Conservation (phyloP, 2,797 vertebrate genomes). For the Argyrosomus regius region DNA sequence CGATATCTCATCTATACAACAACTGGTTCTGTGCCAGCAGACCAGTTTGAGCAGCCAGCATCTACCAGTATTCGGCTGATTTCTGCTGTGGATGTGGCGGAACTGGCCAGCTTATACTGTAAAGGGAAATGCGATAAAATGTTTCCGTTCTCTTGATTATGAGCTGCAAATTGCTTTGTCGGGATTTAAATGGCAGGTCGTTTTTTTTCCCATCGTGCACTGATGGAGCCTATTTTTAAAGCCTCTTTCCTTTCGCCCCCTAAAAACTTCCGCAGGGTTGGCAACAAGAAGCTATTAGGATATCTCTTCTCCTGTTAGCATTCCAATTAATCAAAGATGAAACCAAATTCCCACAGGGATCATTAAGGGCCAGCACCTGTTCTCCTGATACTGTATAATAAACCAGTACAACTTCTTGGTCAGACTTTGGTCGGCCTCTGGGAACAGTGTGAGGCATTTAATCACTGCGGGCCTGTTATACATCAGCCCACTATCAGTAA, state of each 20-base stretch:
- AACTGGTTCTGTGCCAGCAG: not conserved
- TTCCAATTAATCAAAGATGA: constrained; percentile 79
- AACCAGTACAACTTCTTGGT: constrained; percentile 42
- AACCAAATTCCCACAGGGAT: constrained; percentile 70
- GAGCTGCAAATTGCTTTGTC: constrained; percentile 83
- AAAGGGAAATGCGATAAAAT: constrained; percentile 80
- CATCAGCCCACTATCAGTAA: constrained; percentile 46
- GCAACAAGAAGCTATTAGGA: constrained; percentile 77
- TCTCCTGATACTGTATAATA: constrained; percentile 56
- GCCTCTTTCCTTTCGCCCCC: constrained; percentile 61
- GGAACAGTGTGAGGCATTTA: constrained; percentile 53
- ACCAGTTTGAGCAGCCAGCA: constrained; percentile 9
- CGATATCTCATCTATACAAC: not conserved
- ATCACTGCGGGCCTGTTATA: constrained; percentile 46
- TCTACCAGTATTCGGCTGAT: constrained; percentile 22
- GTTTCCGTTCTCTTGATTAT: constrained; percentile 81
- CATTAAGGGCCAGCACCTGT: constrained; percentile 79
- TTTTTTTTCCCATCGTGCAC: constrained; percentile 74
- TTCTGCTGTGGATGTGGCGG: constrained; percentile 48
- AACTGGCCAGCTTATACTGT: constrained; percentile 67
- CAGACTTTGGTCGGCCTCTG: constrained; percentile 39
- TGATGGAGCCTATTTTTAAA: constrained; percentile 83
- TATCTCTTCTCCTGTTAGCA: constrained; percentile 77
- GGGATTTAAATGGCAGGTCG: constrained; percentile 74
- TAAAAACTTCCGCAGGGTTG: constrained; percentile 78